A percentile compares a stretch with the other conserved stretches of the same genome.
Conservation (phyloP, 2,888 invertebrate species). For the Neuroscelio doddi region DNA sequence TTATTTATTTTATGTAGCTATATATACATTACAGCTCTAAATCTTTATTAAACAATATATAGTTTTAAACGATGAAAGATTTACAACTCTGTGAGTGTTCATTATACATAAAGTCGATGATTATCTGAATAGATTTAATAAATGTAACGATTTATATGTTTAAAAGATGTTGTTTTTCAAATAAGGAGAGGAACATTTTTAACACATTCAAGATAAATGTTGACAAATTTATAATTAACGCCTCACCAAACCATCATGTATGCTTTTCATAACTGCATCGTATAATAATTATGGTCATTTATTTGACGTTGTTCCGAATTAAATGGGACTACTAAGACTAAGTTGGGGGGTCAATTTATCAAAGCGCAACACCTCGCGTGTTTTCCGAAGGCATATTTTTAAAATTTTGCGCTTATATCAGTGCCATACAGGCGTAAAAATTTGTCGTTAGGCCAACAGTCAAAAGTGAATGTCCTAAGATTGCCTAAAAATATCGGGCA, state of each 20-base stretch:
- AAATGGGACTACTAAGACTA: slow-evolving; percentile 48
- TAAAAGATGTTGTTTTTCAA: neutral
- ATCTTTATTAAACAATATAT: too few species aligned
- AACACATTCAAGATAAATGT: slow-evolving; percentile 4
- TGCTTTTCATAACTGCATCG: slow-evolving; percentile 33
- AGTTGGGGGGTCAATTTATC: slow-evolving; percentile 59
- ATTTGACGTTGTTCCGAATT: slow-evolving; percentile 60
- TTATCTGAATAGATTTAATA: too few species aligned
- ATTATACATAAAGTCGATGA: too few species aligned
- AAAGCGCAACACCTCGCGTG: slow-evolving; percentile 63
- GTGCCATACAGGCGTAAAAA: slow-evolving; percentile 54
- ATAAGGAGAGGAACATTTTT: neutral
- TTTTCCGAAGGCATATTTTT: slow-evolving; percentile 60
- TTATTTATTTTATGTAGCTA: too few species aligned
- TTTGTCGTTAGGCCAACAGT: slow-evolving; percentile 68
- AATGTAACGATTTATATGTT: neutral
- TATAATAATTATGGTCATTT: slow-evolving; percentile 54
- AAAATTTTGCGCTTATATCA: slow-evolving; percentile 55
- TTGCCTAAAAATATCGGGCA: slow-evolving; percentile 62
- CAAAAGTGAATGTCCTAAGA: slow-evolving; percentile 64
- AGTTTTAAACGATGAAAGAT: too few species aligned
- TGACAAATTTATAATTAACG: neutral
- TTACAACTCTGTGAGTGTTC: too few species aligned
- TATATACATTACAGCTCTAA: too few species aligned
- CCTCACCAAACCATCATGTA: slow-evolving; percentile 6